A percentile compares a stretch with the other conserved stretches of the same genome.
These are phyloP conservation scores for Amphilophus citrinellus DNA, from an alignment of 2,113 vertebrate genomes.

Conservation along the genomic window DNA sequence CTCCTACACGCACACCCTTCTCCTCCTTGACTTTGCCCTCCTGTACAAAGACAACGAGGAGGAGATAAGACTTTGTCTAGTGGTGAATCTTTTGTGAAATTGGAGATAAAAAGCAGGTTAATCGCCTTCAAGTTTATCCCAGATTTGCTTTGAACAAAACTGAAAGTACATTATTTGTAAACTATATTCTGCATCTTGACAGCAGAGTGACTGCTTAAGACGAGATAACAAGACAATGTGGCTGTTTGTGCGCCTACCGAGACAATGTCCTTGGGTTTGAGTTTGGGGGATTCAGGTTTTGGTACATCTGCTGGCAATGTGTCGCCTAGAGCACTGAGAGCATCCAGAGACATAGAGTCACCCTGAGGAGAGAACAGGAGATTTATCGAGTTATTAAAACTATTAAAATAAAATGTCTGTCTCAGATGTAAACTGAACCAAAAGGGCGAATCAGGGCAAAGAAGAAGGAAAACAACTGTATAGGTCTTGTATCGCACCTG, in stretches of 20 bases:
- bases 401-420: background rate
- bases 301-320: conserved; percentile 56
- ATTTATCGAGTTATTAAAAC: background rate
- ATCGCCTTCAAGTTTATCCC: background rate
- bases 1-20: conserved; percentile 76
- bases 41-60: conserved; percentile 34
- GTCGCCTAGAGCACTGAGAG: conserved; percentile 68
- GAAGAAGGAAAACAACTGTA: background rate
- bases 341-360: conserved; percentile 59
- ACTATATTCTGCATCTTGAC: background rate
- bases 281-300: conserved; percentile 63
- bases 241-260: conserved; percentile 44
- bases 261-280: conserved; percentile 72
- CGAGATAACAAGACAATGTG: background rate
- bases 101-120: background rate
- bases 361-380: conserved; percentile 40
- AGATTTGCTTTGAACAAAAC: background rate
- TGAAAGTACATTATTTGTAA: background rate
- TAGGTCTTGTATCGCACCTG: background rate
- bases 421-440: background rate
- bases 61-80: background rate
- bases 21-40: conserved; percentile 60
- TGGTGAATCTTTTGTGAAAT: background rate
- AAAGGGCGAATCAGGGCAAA: background rate
- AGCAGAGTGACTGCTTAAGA: background rate